Percentiles rank a stretch among this genome's conserved stretches.
phyloP scores from a whole-genome alignment of 1,140 invertebrate species.

The Leptoteleia sp. region DNA sequence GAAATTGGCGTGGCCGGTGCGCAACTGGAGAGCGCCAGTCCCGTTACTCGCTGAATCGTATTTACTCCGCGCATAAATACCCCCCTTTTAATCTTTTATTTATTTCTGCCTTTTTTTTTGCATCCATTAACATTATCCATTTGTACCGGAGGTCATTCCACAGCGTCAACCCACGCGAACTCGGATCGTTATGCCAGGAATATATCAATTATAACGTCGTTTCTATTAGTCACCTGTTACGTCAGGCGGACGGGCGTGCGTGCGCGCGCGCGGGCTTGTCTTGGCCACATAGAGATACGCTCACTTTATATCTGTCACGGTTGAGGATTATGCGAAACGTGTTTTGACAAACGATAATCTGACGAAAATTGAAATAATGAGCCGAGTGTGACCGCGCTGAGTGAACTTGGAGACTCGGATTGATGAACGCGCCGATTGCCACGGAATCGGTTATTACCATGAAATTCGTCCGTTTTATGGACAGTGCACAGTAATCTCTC shows the following conservation, averaged over 20 bases:
- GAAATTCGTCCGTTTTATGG: no score
- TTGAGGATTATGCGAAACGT: constrained; percentile 48
- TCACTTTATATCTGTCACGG: constrained; percentile 58
- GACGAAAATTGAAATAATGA: constrained; percentile 53
- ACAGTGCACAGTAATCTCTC: no score
- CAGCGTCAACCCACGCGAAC: constrained; percentile 42
- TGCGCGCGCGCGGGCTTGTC: constrained; percentile 30
- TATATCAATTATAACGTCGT: constrained; percentile 62
- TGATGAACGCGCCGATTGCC: constrained; percentile 9
- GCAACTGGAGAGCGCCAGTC: no score
- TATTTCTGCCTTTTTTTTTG: constrained; percentile 40
- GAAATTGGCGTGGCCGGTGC: no score
- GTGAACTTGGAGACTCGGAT: constrained; percentile 12
- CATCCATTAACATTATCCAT: constrained; percentile 53
- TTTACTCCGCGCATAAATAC: constrained; percentile 39
- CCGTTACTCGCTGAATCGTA: constrained; percentile 39
- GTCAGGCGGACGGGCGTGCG: no score
- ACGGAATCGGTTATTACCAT: constrained; percentile 19
- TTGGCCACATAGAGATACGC: constrained; percentile 18
- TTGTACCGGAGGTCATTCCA: constrained; percentile 42
- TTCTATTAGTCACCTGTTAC: constrained; percentile 59
- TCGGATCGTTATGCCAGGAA: constrained; percentile 46
- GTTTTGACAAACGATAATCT: constrained; percentile 61
- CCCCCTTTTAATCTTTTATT: constrained; percentile 52
- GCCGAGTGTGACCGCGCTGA: constrained; percentile 13